phyloP scores from a whole-genome alignment of 2,797 vertebrate genomes.

The Acomys russatus region DNA sequence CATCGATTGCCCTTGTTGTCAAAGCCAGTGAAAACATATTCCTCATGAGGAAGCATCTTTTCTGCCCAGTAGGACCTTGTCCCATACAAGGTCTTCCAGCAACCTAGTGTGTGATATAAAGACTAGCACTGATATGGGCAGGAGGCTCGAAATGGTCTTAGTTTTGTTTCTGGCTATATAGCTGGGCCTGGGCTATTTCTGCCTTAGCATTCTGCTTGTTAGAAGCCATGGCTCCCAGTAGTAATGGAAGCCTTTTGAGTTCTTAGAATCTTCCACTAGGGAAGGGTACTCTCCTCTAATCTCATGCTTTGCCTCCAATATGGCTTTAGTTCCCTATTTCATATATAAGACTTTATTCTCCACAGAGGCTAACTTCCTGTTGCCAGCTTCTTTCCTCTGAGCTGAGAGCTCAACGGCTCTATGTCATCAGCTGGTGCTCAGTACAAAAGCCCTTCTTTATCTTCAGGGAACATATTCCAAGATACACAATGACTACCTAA shows the following conservation, averaged over 20 bases:
- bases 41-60: background rate
- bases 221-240: background rate
- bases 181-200: background rate
- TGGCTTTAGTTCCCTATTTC: background rate
- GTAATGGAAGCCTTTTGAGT: background rate
- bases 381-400: background rate
- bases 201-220: background rate
- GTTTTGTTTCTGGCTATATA: background rate
- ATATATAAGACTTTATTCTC: background rate
- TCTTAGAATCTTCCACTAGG: background rate
- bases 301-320: background rate
- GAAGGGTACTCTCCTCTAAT: background rate
- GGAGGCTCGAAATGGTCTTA: background rate
- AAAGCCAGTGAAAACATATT: constrained; percentile 1
- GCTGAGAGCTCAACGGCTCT: background rate
- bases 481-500: background rate
- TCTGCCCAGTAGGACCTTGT: fast-evolving
- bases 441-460: background rate
- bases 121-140: background rate
- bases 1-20: background rate
- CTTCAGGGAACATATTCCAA: background rate
- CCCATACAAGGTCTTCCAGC: background rate
- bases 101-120: background rate
- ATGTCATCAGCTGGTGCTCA: background rate
- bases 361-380: background rate